These are phyloP conservation scores for Hyaena hyaena DNA, from an alignment of 2,113 vertebrate species.

Conservation along the genomic window DNA sequence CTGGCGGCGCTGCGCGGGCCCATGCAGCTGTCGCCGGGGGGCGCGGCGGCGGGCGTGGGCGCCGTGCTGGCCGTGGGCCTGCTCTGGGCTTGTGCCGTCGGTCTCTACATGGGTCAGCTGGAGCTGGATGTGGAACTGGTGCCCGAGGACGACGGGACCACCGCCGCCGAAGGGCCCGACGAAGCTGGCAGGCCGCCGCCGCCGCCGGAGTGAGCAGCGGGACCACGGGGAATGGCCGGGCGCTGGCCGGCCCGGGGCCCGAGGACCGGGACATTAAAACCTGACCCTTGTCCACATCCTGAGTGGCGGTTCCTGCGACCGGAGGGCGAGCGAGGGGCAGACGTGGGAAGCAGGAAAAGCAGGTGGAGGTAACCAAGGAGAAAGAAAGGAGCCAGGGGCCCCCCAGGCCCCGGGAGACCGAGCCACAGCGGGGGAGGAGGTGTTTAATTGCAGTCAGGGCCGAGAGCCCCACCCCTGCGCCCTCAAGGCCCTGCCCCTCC, in stretches of 20 bases:
- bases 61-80: conserved; percentile 88
- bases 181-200: conserved; percentile 73
- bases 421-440: background rate
- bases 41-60: conserved; percentile 83
- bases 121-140: conserved; percentile 92
- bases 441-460: conserved; percentile 55
- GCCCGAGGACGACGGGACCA: conserved; percentile 83
- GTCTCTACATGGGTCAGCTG: conserved; percentile 92
- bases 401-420: background rate
- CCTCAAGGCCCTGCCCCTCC: rapidly evolving
- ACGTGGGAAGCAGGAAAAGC: no score
- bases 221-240: background rate
- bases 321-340: background rate
- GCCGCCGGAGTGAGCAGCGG: conserved; percentile 55
- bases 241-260: background rate
- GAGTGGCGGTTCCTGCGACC: background rate
- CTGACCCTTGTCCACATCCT: background rate
- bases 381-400: background rate
- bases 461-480: background rate
- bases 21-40: conserved; percentile 90
- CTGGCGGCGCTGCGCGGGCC: conserved; percentile 88
- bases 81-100: conserved; percentile 94
- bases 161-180: conserved; percentile 78
- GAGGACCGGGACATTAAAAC: conserved; percentile 74
- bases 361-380: background rate